Base-by-base conservation (phyloP, 2,888 invertebrate genomes). In the Xestia rhomboidea region DNA sequence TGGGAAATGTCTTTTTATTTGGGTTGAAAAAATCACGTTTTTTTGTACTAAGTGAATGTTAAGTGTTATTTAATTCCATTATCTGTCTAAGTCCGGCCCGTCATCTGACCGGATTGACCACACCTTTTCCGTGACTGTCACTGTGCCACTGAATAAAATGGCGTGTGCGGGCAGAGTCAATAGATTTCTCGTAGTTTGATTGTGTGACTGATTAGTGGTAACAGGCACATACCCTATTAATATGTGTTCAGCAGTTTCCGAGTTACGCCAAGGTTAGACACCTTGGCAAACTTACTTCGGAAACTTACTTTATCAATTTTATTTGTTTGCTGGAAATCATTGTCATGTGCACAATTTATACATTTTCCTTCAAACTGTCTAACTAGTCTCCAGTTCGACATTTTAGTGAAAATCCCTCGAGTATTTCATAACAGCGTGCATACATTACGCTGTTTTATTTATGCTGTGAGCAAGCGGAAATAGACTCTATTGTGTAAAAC, bases 351-450 rank as follows among this genome's bases (percentile, higher is more conserved):
- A 78, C 83, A 73, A 62, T 69, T 41, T 13, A 77, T 44, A 60
- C 11, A 46, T 67, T 24, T 21, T 49, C 79, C 60, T 69, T 77
- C 62, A 44, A 73, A 73, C 68, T 82, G 46, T 76, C 54, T 30
- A 63, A 71, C 57, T 75, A 69, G 38, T 54, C 27, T 51, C 49
- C 27, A 44, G 51, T 71, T 77, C 66, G 57, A 71, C 57, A 81
- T 62, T 68, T 81, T 49, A 68, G 74, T 49, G 15, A 46, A 69
- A 27, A 78, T 79, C 60, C 73, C 79, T 62, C 34, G 73, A n/a
- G 79, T 46, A 30, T 51, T 81, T 66, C 27, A 60, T 70, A 71
- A 64, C 71, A 51, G 8, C 41, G n/a, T 41, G 27, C 63, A 51
- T 62, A 41, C 30, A 73, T 73, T 66, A 69, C 13, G 8, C n/a